Conservation (phyloP, 2,888 invertebrate genomes). For the Cantharis lateralis region DNA sequence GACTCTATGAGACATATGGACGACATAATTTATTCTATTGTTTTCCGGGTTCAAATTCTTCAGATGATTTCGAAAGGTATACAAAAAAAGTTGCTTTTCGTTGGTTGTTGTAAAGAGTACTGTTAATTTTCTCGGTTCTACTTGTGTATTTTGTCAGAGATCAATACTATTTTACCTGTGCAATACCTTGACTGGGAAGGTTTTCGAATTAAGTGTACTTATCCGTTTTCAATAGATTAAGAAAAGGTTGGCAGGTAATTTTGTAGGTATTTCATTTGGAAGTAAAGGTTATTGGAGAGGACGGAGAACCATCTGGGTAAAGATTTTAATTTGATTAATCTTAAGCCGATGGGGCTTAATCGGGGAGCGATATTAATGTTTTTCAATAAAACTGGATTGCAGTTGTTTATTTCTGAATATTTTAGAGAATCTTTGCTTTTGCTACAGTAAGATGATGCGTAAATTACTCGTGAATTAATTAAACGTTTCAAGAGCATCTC, state of each 20-base stretch:
- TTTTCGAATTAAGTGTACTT: background rate
- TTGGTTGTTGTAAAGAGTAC: background rate
- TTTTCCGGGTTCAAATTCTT: background rate
- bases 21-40: background rate
- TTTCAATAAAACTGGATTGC: too few species aligned
- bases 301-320: background rate
- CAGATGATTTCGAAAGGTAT: background rate
- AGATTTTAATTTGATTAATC: background rate
- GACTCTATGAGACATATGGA: background rate
- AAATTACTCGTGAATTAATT: background rate
- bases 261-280: background rate
- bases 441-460: background rate
- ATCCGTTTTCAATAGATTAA: background rate
- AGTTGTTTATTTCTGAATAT: background rate
- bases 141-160: background rate
- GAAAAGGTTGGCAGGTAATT: slow-evolving; percentile 1
- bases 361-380: background rate
- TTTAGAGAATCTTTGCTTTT: background rate
- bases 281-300: background rate
- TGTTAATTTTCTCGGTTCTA: background rate
- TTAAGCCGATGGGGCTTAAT: background rate
- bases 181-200: background rate
- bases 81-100: background rate
- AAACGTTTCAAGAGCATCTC: background rate
- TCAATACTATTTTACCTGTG: background rate